phyloP scores from a whole-genome alignment of 2,888 invertebrate genomes.

The Imbricaverruca yamaguchii region DNA sequence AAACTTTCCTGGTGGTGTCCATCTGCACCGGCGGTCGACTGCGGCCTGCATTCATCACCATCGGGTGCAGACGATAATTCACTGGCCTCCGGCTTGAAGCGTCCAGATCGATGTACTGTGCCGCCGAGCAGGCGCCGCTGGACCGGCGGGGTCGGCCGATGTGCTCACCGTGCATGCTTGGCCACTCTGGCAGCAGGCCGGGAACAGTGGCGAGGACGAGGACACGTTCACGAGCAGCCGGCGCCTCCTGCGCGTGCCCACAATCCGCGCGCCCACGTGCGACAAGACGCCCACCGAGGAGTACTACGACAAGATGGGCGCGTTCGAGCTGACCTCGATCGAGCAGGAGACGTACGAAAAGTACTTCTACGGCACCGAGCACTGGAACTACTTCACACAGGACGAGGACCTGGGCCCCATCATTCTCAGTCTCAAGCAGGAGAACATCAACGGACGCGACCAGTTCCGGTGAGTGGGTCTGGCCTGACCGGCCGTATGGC shows the following conservation, averaged over 20 bases:
- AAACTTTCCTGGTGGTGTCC: too few relatives aligned
- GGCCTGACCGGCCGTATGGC: not conserved
- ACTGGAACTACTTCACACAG: constrained; percentile 93
- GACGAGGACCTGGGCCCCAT: constrained; percentile 90
- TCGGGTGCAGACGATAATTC: too few relatives aligned
- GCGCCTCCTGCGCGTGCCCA: constrained; percentile 27
- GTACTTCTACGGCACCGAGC: constrained; percentile 86
- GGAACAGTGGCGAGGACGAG: too few relatives aligned
- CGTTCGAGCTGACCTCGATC: constrained; percentile 85
- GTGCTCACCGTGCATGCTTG: too few relatives aligned
- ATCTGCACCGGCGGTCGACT: too few relatives aligned
- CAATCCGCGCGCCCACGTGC: constrained; percentile 43
- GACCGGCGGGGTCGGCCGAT: too few relatives aligned
- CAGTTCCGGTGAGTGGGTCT: not conserved
- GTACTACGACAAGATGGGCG: constrained; percentile 82
- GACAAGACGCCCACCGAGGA: constrained; percentile 85
- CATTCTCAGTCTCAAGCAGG: constrained; percentile 86
- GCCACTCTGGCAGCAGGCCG: too few relatives aligned
- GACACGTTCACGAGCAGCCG: not conserved
- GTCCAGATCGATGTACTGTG: too few relatives aligned
- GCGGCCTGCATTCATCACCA: too few relatives aligned
- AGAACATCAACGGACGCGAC: constrained; percentile 79
- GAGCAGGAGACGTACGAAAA: constrained; percentile 93
- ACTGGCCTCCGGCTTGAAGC: too few relatives aligned
- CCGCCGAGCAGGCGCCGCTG: too few relatives aligned